A percentile compares a stretch with the other conserved stretches of the same genome.
phyloP scores from a whole-genome alignment of 2,113 vertebrate species.

The Gila orcuttii region DNA sequence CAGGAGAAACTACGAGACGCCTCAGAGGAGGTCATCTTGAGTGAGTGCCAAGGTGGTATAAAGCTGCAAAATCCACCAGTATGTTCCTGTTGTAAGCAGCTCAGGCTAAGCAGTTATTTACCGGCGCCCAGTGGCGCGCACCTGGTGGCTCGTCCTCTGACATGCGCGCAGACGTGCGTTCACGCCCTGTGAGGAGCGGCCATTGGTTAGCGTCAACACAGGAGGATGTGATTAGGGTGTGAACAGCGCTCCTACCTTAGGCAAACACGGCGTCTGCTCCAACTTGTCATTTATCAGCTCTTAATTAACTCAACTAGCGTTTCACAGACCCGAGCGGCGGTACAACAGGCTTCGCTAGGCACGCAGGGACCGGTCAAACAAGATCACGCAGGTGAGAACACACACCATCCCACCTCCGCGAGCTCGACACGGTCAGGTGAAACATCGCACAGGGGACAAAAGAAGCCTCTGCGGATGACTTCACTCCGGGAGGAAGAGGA shows the following conservation, averaged over 20 bases:
- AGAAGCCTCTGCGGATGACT: conserved; percentile 40
- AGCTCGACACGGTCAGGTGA: conserved; percentile 4
- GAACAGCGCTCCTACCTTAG: conserved; percentile 74
- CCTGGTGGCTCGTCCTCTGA: conserved; percentile 39
- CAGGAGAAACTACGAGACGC: neutral
- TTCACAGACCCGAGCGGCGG: conserved; percentile 51
- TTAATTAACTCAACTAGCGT: conserved; percentile 69
- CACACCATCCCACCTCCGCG: neutral
- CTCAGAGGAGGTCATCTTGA: conserved; percentile 4
- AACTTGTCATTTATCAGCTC: conserved; percentile 75
- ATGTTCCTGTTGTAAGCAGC: conserved; percentile 72
- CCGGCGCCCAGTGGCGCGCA: conserved; percentile 65
- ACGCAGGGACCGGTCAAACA: conserved; percentile 19
- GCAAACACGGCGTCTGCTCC: conserved; percentile 69
- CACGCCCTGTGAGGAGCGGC: conserved; percentile 47
- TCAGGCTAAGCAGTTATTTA: conserved; percentile 73
- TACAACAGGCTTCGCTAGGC: conserved; percentile 55
- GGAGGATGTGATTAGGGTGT: conserved; percentile 69
- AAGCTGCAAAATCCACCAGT: conserved; percentile 69
- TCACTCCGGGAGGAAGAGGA: conserved; percentile 33
- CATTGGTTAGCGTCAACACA: conserved; percentile 64
- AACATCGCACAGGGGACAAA: conserved; percentile 14
- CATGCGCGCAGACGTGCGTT: conserved; percentile 19
- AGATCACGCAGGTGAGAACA: conserved; percentile 46
- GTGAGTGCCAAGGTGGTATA: conserved; percentile 48